Evolutionary conservation across 1,140 invertebrate genomes (phyloP).

Genomic region (Temnothorax longispinosus): DNA sequence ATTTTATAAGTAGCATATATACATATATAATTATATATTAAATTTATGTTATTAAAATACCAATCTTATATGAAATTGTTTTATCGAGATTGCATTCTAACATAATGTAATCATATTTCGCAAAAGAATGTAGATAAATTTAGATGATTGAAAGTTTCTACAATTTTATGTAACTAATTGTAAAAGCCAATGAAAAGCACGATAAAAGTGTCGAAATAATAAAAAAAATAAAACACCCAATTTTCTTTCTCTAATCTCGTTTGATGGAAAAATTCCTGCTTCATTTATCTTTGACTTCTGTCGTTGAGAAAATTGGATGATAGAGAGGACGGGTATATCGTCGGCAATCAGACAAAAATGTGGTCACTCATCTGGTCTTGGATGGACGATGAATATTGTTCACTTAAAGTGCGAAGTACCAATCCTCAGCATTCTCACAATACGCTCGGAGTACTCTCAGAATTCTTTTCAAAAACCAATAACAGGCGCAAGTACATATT

Average conservation of each 20-base stretch:
- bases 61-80: not conserved
- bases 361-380: not conserved
- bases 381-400: not conserved
- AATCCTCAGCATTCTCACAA: not conserved
- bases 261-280: not conserved
- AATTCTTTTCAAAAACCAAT: not conserved
- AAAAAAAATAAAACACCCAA: not conserved
- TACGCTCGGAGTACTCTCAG: not conserved
- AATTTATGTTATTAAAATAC: not conserved
- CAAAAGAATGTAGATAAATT: not conserved
- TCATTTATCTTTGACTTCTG: not conserved
- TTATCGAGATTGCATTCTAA: not conserved
- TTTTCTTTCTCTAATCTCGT: not conserved
- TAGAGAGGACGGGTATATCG: not conserved
- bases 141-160: slow-evolving; percentile 1
- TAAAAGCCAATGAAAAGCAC: not conserved
- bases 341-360: not conserved
- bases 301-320: not conserved
- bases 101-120: not conserved
- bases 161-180: not conserved
- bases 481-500: not conserved
- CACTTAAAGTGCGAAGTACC: not conserved
- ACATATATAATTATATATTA: too few species aligned
- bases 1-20: not conserved
- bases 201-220: not conserved